Evolutionary conservation across 2,888 invertebrate species (phyloP).

Genomic region (Tridacna crocea): DNA sequence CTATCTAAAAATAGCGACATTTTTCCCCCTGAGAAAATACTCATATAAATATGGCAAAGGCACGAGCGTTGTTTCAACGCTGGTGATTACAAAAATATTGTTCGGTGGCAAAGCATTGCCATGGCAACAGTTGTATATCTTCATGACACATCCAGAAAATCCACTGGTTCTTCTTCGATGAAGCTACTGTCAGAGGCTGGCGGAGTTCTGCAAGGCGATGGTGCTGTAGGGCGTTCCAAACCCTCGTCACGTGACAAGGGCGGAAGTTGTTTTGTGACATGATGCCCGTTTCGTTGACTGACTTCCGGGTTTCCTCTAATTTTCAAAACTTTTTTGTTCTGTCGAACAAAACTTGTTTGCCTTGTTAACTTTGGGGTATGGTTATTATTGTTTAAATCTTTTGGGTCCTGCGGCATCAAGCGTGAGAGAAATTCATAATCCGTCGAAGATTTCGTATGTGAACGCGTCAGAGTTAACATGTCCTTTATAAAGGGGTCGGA

Average conservation of each 20-base stretch:
- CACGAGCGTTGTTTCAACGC: slow-evolving; percentile 8
- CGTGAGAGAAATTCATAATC: slow-evolving; percentile 58
- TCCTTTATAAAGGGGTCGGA: slow-evolving; percentile 60
- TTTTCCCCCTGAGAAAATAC: slow-evolving; percentile 1
- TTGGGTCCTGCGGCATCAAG: slow-evolving; percentile 48
- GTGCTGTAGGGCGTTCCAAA: slow-evolving; percentile 71
- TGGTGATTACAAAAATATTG: background rate
- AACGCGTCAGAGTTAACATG: slow-evolving; percentile 59
- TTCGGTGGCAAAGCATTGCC: background rate
- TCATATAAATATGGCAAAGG: slow-evolving; percentile 25
- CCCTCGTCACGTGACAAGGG: slow-evolving; percentile 66
- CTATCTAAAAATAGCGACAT: background rate
- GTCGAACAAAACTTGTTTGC: slow-evolving; percentile 48
- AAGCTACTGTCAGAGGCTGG: slow-evolving; percentile 60
- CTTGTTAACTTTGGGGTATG: slow-evolving; percentile 23
- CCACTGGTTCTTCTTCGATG: slow-evolving; percentile 70
- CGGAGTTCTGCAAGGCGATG: slow-evolving; percentile 73
- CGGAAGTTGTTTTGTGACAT: slow-evolving; percentile 65
- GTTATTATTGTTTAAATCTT: slow-evolving; percentile 47
- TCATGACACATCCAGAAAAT: slow-evolving; percentile 68
- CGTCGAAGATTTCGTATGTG: slow-evolving; percentile 51
- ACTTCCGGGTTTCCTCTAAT: slow-evolving; percentile 18
- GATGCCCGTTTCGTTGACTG: slow-evolving; percentile 37
- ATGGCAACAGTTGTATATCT: background rate
- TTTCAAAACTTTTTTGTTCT: slow-evolving; percentile 27